Percentiles rank a stretch among this genome's conserved stretches.
phyloP scores from a whole-genome alignment of 2,113 vertebrate genomes.

The Deroptyus accipitrinus region DNA sequence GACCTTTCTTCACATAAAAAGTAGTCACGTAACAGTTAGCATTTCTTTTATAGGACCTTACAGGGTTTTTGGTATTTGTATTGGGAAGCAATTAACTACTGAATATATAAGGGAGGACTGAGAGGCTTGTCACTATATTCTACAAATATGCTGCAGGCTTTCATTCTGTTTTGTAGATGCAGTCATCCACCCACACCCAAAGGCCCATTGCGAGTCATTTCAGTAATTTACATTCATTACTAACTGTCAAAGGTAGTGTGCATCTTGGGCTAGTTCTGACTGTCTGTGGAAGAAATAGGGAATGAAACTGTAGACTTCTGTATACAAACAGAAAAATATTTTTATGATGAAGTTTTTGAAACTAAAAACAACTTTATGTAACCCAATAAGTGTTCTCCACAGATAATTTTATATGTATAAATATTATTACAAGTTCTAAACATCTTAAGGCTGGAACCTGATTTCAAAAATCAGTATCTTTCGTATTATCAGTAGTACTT shows the following conservation, averaged over 20 bases:
- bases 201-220: slow-evolving; percentile 13
- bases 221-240: slow-evolving; percentile 21
- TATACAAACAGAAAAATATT: not conserved
- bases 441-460: not conserved
- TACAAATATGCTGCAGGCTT: not conserved
- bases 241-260: not conserved
- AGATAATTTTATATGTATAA: not conserved
- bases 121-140: not conserved
- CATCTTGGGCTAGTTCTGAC: slow-evolving; percentile 14
- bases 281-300: not conserved
- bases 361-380: not conserved
- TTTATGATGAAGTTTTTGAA: not conserved
- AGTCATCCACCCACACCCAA: slow-evolving; percentile 9
- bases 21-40: not conserved
- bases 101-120: not conserved
- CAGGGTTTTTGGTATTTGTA: not conserved
- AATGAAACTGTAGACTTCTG: not conserved
- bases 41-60: not conserved
- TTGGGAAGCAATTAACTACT: not conserved
- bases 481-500: not conserved
- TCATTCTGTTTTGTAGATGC: not conserved
- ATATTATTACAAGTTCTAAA: not conserved
- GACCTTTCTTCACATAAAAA: not conserved
- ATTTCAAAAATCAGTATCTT: not conserved
- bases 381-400: not conserved